phyloP scores from a whole-genome alignment of 2,888 invertebrate genomes.

The Maniola hyperantus region DNA sequence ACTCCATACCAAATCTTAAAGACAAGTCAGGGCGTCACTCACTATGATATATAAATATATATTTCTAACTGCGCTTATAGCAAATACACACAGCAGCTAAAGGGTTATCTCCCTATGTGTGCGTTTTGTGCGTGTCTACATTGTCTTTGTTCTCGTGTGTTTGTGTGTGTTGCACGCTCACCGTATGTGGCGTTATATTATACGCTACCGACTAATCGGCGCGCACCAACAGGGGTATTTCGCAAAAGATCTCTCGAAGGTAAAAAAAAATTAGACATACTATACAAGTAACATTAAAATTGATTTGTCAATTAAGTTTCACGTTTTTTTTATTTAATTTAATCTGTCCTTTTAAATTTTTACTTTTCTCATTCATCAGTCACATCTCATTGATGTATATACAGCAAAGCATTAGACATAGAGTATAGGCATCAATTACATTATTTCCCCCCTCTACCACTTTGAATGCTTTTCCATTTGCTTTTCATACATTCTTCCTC shows the following conservation, averaged over 20 bases:
- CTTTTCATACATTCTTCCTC: constrained; percentile 77
- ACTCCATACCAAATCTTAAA: constrained; percentile 26
- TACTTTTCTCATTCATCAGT: constrained; percentile 67
- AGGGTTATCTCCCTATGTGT: constrained; percentile 73
- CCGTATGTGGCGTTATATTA: constrained; percentile 80
- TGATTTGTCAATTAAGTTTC: constrained; percentile 70
- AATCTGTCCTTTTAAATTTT: constrained; percentile 56
- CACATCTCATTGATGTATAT: constrained; percentile 64
- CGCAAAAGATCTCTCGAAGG: constrained; percentile 98
- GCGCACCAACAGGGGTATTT: constrained; percentile 91
- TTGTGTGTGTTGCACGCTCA: constrained; percentile 84
- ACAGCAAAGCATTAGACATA: constrained; percentile 47
- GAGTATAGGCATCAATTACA: constrained; percentile 67
- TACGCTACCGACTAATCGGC: constrained; percentile 78
- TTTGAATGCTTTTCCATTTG: constrained; percentile 78
- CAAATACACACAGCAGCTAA: constrained; percentile 80
- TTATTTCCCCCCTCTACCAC: constrained; percentile 66
- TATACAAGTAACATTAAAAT: constrained; percentile 65
- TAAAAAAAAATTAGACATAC: constrained; percentile 86
- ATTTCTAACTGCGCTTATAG: constrained; percentile 63
- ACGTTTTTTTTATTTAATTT: constrained; percentile 57
- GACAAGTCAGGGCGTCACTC: constrained; percentile 27
- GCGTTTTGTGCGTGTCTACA: constrained; percentile 82
- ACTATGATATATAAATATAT: constrained; percentile 30
- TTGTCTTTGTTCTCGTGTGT: constrained; percentile 83